phyloP scores from a whole-genome alignment of 2,113 vertebrate species.

The Gopherus flavomarginatus region DNA sequence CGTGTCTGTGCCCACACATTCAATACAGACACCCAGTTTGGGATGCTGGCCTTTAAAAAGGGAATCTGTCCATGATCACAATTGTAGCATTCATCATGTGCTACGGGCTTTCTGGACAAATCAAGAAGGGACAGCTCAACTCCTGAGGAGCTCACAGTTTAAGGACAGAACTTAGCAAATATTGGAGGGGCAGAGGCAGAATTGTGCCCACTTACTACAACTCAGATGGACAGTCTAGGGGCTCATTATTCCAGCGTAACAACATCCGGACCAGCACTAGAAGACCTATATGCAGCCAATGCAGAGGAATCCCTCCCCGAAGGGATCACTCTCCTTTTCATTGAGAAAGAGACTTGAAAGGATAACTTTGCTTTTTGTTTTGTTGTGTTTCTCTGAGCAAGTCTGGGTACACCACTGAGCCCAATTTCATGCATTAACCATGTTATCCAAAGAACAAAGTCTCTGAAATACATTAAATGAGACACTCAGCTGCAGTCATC shows the following conservation, averaged over 20 bases:
- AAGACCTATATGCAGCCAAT: rapidly evolving
- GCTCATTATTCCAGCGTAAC: background rate
- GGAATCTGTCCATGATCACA: background rate
- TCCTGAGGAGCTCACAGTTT: background rate
- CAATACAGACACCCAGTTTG: background rate
- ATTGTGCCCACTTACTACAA: background rate
- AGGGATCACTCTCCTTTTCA: background rate
- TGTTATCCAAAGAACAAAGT: background rate
- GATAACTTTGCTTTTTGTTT: background rate
- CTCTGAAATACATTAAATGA: background rate
- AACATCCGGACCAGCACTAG: no score
- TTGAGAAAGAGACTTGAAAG: background rate
- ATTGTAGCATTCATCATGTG: background rate
- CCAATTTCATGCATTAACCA: background rate
- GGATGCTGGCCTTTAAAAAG: background rate
- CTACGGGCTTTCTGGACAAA: background rate
- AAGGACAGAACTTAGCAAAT: background rate
- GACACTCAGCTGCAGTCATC: background rate
- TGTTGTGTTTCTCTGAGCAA: background rate
- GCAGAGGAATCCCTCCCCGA: background rate
- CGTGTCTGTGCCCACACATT: background rate
- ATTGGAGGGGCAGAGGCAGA: background rate
- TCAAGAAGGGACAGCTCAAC: background rate
- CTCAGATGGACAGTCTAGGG: background rate
- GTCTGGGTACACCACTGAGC: background rate